Percentiles rank a stretch among this genome's conserved stretches.
phyloP scores from a whole-genome alignment of 2,888 invertebrate species.

The Ephialtes manifestator region DNA sequence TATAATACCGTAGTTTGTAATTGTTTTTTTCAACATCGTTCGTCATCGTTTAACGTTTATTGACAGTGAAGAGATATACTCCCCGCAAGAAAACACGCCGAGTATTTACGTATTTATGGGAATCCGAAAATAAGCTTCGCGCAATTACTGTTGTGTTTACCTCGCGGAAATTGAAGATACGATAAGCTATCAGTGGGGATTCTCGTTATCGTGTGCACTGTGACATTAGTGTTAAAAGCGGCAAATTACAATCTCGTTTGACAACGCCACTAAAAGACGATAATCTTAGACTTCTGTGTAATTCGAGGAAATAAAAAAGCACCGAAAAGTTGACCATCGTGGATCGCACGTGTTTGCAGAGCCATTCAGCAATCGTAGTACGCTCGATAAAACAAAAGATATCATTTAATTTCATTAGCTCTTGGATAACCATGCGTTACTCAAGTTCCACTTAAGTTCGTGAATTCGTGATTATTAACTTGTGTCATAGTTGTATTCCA shows the following conservation, averaged over 20 bases:
- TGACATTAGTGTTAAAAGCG: constrained; percentile 2
- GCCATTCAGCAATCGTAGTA: background rate
- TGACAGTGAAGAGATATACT: background rate
- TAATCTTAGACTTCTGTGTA: background rate
- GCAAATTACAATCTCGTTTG: background rate
- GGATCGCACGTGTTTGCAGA: background rate
- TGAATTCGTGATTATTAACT: background rate
- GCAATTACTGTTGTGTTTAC: constrained; percentile 2
- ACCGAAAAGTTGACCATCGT: background rate
- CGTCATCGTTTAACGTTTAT: background rate
- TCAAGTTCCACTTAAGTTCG: background rate
- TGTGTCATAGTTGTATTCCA: constrained; percentile 48
- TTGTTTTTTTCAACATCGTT: background rate
- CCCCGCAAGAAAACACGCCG: background rate
- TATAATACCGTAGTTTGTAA: background rate
- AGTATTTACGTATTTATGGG: background rate
- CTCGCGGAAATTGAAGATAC: constrained; percentile 11
- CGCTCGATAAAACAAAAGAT: background rate
- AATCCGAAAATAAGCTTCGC: constrained; percentile 2
- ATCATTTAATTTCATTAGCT: background rate
- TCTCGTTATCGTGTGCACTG: constrained; percentile 9
- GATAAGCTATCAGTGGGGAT: constrained; percentile 8
- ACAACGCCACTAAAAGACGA: background rate
- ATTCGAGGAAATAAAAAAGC: background rate
- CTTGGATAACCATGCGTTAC: constrained; percentile 43